A percentile compares a stretch with the other conserved stretches of the same genome.
phyloP scores from a whole-genome alignment of 1,140 invertebrate species.

The Drosophila obscura region DNA sequence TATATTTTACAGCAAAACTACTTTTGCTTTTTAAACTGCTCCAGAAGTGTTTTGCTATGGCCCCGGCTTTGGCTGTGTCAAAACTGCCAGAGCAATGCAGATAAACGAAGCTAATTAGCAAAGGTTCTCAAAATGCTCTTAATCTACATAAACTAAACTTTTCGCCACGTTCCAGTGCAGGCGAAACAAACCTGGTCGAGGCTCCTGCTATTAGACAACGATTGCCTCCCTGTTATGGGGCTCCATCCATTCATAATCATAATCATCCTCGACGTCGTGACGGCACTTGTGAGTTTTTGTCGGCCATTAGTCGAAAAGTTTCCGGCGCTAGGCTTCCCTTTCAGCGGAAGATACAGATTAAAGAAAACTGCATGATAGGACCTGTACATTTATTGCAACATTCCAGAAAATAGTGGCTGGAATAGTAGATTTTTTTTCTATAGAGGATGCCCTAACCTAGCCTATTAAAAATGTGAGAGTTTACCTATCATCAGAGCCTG shows the following conservation, averaged over 20 bases:
- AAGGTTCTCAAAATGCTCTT: conserved; percentile 30
- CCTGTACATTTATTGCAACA: too few species aligned
- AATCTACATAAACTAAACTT: conserved; percentile 22
- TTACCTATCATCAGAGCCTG: too few species aligned
- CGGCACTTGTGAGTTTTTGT: conserved; percentile 30
- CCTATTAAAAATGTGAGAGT: too few species aligned
- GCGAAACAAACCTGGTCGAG: conserved; percentile 25
- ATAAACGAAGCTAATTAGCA: conserved; percentile 62
- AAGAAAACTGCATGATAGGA: not conserved
- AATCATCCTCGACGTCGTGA: conserved; percentile 35
- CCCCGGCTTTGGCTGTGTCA: conserved; percentile 18
- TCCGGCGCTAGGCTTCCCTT: not conserved
- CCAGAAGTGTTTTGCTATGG: not conserved
- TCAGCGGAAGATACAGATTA: conserved; percentile 34
- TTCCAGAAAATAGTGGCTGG: too few species aligned
- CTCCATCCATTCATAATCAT: conserved; percentile 27
- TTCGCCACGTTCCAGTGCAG: conserved; percentile 34
- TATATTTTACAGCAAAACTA: not conserved
- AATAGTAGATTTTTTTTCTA: too few species aligned
- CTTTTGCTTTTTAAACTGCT: not conserved
- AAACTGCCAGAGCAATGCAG: conserved; percentile 33
- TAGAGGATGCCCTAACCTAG: too few species aligned
- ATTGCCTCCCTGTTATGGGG: conserved; percentile 6
- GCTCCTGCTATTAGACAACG: conserved; percentile 23
- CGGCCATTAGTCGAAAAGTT: conserved; percentile 40